Evolutionary conservation across 2,797 vertebrate species (phyloP), one percentile per base, ranked within the genome.

Genomic region (Apodemus agrarius): DNA sequence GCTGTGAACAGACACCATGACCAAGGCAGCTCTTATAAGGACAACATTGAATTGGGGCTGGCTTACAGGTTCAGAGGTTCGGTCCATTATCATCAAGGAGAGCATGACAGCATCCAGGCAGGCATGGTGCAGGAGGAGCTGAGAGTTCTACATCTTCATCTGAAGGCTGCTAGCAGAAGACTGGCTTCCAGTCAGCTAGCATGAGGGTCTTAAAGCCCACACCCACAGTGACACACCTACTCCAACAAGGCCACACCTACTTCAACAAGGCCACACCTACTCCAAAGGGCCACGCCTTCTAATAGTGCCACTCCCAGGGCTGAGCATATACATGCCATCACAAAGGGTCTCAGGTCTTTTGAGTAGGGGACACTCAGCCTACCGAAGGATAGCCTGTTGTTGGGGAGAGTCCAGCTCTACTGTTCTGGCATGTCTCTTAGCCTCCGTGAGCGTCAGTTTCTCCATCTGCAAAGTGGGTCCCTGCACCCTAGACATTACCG

Each of bases 401-500:
- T 4, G 0, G 72, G 1, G 8, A 6, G 26, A 29, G 6, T 31
- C n/a, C 14, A 10, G 83, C 75, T 34, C 37, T 4, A 22, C 49
- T 8, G 12, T 37, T 49, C 84, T 26, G 26, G n/a, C 6, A 6
- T 8, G 16, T 9, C 6, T 69, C 29, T 1, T 1, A 0, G 1
- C 46, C 57, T 59, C 65, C 17, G 13, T 0, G 43, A 72, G 72
- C 83, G 63, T 93, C 78, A 10, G 49, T 54, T 54, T 88, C 52
- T 61, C 37, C 24, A 4, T 34, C 74, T n/a, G 52, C 3, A 2
- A 75, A 91, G 43, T 61, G 46, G 76, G 6, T 52, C 67, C 3
- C 9, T 54, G 31, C 6, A 0, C 31, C 1, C 0, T 21, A 2
- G 12, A 19, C 8, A 1, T 34, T 13, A 16, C 54, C 1, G 19